These are phyloP conservation scores for Gymnobelideus leadbeateri DNA, from an alignment of 2,113 vertebrate genomes.

Conservation along the genomic window DNA sequence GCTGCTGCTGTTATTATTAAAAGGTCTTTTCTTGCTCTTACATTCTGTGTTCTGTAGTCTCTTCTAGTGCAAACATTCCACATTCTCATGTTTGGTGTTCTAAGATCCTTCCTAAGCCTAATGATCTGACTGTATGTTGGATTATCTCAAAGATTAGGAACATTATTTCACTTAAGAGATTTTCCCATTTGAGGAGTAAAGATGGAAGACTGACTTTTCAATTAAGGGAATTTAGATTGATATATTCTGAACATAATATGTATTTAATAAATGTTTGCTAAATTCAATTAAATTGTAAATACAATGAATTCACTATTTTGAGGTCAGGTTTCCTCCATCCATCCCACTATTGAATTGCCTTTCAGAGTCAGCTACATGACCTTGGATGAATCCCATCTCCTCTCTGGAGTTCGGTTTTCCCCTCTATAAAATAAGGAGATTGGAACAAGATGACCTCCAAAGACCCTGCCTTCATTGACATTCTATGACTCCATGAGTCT, in stretches of 20 bases:
- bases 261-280: background rate
- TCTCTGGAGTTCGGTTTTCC: background rate
- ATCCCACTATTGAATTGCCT: background rate
- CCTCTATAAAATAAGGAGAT: background rate
- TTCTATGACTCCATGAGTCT: background rate
- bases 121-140: background rate
- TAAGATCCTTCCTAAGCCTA: background rate
- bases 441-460: background rate
- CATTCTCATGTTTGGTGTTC: background rate
- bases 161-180: background rate
- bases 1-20: background rate
- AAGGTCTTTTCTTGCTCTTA: background rate
- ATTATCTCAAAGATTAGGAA: background rate
- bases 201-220: background rate
- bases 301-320: background rate
- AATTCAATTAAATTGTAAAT: background rate
- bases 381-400: background rate
- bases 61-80: background rate
- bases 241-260: background rate
- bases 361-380: background rate
- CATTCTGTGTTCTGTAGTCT: background rate
- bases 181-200: background rate
- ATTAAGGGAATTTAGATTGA: background rate
- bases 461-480: background rate
- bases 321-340: background rate